Base-by-base conservation (phyloP, 1,140 invertebrate species). In the Brachionus koreanus region DNA sequence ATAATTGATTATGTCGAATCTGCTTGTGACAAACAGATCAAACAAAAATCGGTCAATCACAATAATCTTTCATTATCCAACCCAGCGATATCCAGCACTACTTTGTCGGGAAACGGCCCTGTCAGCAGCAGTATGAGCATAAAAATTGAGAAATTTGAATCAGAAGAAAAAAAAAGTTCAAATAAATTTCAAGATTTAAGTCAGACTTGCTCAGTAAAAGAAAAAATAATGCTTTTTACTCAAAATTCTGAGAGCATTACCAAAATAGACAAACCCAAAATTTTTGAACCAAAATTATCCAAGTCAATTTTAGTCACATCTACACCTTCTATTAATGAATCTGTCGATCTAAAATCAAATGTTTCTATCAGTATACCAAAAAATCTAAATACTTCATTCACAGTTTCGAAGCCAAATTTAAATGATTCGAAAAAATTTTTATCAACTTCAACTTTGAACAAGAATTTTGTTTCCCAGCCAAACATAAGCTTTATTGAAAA, bases 161-260 rank as follows among this genome's bases (percentile, higher is more conserved):
- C 39, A 29, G 12, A 9, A 6, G 69, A 25, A 25, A 29, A 46
- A 46, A 43, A 10, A 46, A 9, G 29, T 25, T 23, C 69, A 23
- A 46, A 72, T 39, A 39, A 19, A 43, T 10, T 43, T 46, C 9
- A 49, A 29, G 16, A 74, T 46, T 29, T 46, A 25, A 74, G 43
- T 12, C 37, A 74, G 19, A 29, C 23, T 3, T 74, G 39, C 5
- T 74, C 69, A 25, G 69, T 74, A 9, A 74, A 74, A 29, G 69
- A 74, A 12, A 74, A 74, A 49, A 74, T 74, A 46, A 74, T 74
- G 69, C 23, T 74, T 42, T 74, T 74, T 74, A 74, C 69, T 12
- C 37, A 74, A 46, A 74, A 46, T 74, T 46, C 37, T 35, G 42
- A 43, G 2, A 69, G 65, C 9, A 69, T 39, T 39, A 19, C 37